Base-by-base conservation (phyloP, 2,888 invertebrate genomes). In the Tenthredo amoena region DNA sequence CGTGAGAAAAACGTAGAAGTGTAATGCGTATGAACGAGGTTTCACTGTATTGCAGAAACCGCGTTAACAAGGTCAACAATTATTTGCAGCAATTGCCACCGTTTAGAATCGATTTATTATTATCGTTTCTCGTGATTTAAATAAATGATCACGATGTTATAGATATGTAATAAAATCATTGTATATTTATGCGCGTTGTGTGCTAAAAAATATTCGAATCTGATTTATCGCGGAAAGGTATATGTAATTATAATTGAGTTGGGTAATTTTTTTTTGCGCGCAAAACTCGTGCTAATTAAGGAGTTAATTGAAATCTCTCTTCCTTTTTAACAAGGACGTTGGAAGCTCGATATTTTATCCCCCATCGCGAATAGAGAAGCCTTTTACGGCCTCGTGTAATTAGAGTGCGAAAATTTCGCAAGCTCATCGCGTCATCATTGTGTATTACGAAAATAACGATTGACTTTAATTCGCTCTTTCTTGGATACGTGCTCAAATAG, bases 21-120 rank as follows among this genome's bases (percentile, higher is more conserved):
- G 26, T 26, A 26, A 26, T 0, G 26, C 26, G 26, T 26, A 26
- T 26, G 26, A 26, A 26, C 26, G 26, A 26, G 26, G 1, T 26
- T 26, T 26, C 26, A 26, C 26, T 26, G 26, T 26, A 26, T 74
- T 74, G 26, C 72, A 43, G 21, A 43, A 74, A 21, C n/a, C 18
- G 34, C 34, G n/a, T 71, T 34, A 71, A 71, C 72, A 37, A 74
- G 72, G 72, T 74, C 72, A 40, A 21, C 43, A 43, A 74, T 74
- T 21, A 43, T 10, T 43, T 3, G 9, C 43, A n/a, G 26, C n/a
- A 74, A 74, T 74, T 40, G 43, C 21, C 43, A 15, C 43, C 21
- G 71, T 37, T 37, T 71, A 37, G 62, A 26, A 62, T 26, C 34
- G 68, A 34, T 68, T 68, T 7, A n/a, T 62, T 62, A 62, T 26